Evolutionary conservation across 1,140 invertebrate species (phyloP), one percentile per base, ranked within the genome.

Genomic region (Pseudachorutes palmiensis): DNA sequence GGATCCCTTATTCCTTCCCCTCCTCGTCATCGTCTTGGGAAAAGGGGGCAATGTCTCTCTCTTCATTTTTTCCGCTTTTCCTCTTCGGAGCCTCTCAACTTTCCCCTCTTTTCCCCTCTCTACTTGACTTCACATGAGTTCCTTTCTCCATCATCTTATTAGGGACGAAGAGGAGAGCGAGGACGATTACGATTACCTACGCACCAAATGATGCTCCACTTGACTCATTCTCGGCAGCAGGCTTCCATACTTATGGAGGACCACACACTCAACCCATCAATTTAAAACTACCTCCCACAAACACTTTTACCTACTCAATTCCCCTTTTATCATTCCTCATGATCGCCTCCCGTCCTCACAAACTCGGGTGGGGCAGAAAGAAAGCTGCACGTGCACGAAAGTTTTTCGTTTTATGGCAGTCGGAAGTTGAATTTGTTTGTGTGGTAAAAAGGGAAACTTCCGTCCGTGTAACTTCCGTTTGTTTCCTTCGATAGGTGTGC

Each of bases 171-270:
- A 3, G 51, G 36, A 41, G 24, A 14, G 51, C 51, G 24, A 19
- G 49, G 63, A 55, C 63, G 63, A 64, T 64, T 64, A 64, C 63
- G 63, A 64, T 64, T 64, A 64, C 51, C 26, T 48, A 64, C 63
- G 63, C 63, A 55, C 63, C 48, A 51, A 64, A 51, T 64, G 63
- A 48, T 64, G 63, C 45, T 55, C 22, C 63, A 48, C 28, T 64
- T 64, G 51, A 31, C 51, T 55, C 63, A 64, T 64, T 64, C 63
- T 64, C 51, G 29, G 29, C 63, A 22, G 22, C 55, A 24, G n/a
- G n/a, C 12, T 28, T 16, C 9, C 28, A 16, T 58, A 19, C 28
- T 29, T 29, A 1, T 58, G 14, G n/a, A 58, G 16, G n/a, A 45
- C 36, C 36, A 19, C 36, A 9, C 36, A 9, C 19, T 45, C 36